Percentiles rank a stretch among this genome's conserved stretches.
These are phyloP conservation scores for Peribatodes rhomboidaria DNA, from an alignment of 2,888 invertebrate species.

Conservation along the genomic window DNA sequence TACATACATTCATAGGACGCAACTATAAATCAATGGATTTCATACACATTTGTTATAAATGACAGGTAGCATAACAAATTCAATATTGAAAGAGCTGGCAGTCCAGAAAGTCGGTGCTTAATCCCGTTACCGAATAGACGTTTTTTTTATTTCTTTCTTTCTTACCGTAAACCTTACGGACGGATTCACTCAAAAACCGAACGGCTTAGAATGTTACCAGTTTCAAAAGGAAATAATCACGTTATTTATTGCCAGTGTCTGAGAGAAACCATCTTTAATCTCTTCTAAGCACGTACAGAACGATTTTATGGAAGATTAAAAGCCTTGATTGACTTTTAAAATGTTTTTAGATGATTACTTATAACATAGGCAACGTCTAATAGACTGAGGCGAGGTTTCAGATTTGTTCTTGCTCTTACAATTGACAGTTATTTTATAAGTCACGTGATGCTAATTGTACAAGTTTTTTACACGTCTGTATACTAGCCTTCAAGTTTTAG, in stretches of 20 bases:
- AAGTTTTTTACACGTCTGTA: slow-evolving; percentile 38
- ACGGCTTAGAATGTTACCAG: slow-evolving; percentile 69
- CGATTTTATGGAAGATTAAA: slow-evolving; percentile 82
- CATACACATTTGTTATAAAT: slow-evolving; percentile 42
- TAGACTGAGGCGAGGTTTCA: slow-evolving; percentile 46
- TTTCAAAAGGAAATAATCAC: slow-evolving; percentile 82
- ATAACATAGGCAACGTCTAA: slow-evolving; percentile 64
- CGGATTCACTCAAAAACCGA: slow-evolving; percentile 71
- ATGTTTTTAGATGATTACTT: slow-evolving; percentile 64
- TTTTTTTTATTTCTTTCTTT: slow-evolving; percentile 12
- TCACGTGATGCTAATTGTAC: slow-evolving; percentile 40
- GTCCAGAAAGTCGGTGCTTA: slow-evolving; percentile 55
- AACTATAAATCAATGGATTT: slow-evolving; percentile 7
- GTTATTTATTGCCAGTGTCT: slow-evolving; percentile 81
- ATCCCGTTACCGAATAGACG: slow-evolving; percentile 61
- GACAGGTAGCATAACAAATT: slow-evolving; percentile 51
- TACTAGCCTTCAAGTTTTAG: slow-evolving; percentile 44
- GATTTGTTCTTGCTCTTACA: not conserved
- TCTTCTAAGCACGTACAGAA: slow-evolving; percentile 75
- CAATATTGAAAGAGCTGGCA: slow-evolving; percentile 37
- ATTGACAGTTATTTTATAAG: slow-evolving; percentile 21
- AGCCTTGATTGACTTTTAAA: slow-evolving; percentile 75
- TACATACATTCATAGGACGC: too few species aligned
- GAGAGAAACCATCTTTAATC: slow-evolving; percentile 80
- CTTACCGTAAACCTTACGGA: slow-evolving; percentile 64